phyloP scores from a whole-genome alignment of 2,888 invertebrate species.

The Nowickia ferox region DNA sequence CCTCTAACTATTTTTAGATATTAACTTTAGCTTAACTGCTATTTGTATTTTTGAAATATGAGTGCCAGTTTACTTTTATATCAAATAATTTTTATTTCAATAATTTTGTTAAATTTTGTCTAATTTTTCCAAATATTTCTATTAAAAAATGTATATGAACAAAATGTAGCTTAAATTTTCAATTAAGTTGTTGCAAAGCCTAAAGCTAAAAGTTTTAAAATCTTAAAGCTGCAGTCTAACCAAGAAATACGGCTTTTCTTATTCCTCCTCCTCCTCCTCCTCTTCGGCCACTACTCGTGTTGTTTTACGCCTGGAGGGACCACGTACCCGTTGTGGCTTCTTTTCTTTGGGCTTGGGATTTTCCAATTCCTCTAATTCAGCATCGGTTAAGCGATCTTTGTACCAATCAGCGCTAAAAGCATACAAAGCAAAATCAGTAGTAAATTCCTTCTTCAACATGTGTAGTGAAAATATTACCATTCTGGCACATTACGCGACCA shows the following conservation, averaged over 20 bases:
- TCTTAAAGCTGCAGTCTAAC: conserved; percentile 47
- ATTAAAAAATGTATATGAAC: background rate
- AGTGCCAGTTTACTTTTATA: background rate
- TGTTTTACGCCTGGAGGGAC: conserved; percentile 80
- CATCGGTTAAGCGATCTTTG: conserved; percentile 92
- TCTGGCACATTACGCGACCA: conserved; percentile 95
- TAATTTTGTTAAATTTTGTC: background rate
- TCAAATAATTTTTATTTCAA: background rate
- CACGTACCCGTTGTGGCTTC: conserved; percentile 84
- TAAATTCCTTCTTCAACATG: background rate
- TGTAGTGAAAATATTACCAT: conserved; percentile 86
- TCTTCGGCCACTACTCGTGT: conserved; percentile 70
- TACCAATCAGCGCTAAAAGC: conserved; percentile 92
- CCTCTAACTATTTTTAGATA: no score
- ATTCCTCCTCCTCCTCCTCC: conserved; percentile 42
- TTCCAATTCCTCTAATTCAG: conserved; percentile 90
- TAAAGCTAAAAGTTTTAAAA: conserved; percentile 49
- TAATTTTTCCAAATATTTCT: conserved; percentile 27
- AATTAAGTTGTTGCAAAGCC: conserved; percentile 34
- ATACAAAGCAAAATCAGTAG: background rate
- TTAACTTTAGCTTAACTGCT: no score
- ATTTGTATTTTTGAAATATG: no score
- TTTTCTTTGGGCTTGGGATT: conserved; percentile 87
- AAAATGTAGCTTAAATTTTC: conserved; percentile 12
- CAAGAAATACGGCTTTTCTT: conserved; percentile 35